Percentiles rank a stretch among this genome's conserved stretches.
phyloP scores from a whole-genome alignment of 2,888 invertebrate species.

The Archaeoteleia sp. region DNA sequence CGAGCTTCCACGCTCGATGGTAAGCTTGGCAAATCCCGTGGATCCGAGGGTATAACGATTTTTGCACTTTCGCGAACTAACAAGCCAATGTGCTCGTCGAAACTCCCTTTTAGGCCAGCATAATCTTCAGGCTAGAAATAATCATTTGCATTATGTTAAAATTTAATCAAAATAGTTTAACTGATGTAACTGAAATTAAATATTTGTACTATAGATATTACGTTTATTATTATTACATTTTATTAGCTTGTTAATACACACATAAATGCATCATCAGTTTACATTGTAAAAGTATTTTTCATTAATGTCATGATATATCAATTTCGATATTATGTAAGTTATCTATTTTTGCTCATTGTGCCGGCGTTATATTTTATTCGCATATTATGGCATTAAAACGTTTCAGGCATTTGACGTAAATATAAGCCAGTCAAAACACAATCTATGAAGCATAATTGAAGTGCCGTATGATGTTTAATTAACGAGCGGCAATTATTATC shows the following conservation, averaged over 20 bases:
- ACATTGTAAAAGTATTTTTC: no score
- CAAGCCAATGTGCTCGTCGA: conserved; percentile 71
- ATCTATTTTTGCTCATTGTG: neutral
- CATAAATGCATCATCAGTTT: no score
- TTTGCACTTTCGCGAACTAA: conserved; percentile 66
- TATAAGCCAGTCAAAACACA: neutral
- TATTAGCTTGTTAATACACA: no score
- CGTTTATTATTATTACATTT: no score
- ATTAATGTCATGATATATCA: no score
- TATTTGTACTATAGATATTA: no score
- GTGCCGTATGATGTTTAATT: conserved; percentile 10
- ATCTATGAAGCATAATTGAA: neutral
- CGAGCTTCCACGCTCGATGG: conserved; percentile 70
- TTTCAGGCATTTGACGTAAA: neutral
- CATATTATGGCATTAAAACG: neutral
- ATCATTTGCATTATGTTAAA: no score
- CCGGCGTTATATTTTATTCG: conserved; percentile 2
- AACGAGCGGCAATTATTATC: conserved; percentile 20
- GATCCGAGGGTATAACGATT: conserved; percentile 65
- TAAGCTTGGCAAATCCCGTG: conserved; percentile 68
- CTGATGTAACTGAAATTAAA: no score
- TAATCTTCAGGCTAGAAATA: conserved; percentile 73
- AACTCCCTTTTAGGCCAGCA: conserved; percentile 73
- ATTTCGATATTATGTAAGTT: neutral
- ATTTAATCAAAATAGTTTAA: no score